Evolutionary conservation across 2,888 invertebrate species (phyloP), one percentile per base, ranked within the genome.

Genomic region (Papilio elwesi): DNA sequence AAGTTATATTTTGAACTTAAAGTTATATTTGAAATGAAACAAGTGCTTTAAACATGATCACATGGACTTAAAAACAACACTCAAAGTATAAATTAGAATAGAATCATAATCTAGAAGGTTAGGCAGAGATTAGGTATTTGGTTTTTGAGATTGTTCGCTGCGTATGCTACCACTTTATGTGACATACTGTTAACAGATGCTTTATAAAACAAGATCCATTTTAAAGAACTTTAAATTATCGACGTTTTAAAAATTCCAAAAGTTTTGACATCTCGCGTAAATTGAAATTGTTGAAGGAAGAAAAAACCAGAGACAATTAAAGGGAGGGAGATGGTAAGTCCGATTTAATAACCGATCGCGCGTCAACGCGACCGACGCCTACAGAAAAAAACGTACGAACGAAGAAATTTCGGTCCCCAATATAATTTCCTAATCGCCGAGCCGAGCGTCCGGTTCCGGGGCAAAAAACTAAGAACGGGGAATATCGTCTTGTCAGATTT

Each of bases 401-500:
- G 83, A 86, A 87, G 85, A 87, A 86, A 83, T 84, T 84, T 82
- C 81, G 80, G 84, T 84, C 87, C 89, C 87, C 91, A 89, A 91
- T 90, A 90, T 92, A 92, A 92, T 93, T 93, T 92, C 90, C 89
- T 92, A 91, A 92, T 92, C 93, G 87, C 88, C 84, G 91, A 88
- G 84, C 89, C 88, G 90, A 84, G 88, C 90, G 89, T 93, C 93
- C 93, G 91, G 85, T 91, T 90, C 91, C 91, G 87, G 80, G 77
- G 79, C 79, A 87, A 91, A 90, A 91, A 92, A 90, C 82, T 84
- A 80, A 86, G 87, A 88, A 86, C 87, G 86, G 85, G 83, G 81
- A 81, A 81, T 79, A 82, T 77, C 82, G 84, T 84, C 87, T 86
- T 82, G 83, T 87, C 87, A 85, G 75, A 82, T 82, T 86, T 84